These are phyloP conservation scores for Falcunculus frontatus DNA, from an alignment of 2,113 vertebrate species.

Conservation along the genomic window DNA sequence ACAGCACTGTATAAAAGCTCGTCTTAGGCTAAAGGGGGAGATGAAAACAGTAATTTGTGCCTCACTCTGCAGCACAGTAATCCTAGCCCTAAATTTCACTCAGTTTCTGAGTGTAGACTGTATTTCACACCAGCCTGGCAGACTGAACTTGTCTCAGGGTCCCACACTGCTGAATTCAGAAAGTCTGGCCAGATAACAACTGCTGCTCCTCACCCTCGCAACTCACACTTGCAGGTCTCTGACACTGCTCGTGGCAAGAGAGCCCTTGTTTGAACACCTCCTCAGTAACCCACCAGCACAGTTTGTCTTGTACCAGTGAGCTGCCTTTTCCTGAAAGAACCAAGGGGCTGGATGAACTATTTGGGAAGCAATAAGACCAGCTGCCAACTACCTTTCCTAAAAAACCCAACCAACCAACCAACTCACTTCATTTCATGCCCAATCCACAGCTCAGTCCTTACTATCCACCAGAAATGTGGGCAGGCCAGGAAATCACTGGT, in stretches of 20 bases:
- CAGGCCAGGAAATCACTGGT: neutral
- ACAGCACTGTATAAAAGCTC: neutral
- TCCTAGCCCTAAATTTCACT: neutral
- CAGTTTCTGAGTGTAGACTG: rapidly evolving
- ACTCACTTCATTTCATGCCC: neutral
- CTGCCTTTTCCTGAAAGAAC: neutral
- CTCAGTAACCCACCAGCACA: neutral
- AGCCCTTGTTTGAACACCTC: neutral
- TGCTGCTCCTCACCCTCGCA: neutral
- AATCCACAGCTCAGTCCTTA: neutral
- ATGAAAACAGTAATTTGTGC: neutral
- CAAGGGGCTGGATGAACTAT: neutral
- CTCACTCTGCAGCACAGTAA: neutral
- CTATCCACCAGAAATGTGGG: neutral
- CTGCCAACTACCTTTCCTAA: neutral
- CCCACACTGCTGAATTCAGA: neutral
- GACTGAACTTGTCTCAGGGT: neutral
- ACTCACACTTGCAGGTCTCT: neutral
- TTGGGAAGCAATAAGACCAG: neutral
- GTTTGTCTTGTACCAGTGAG: neutral
- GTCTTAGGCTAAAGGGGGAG: neutral
- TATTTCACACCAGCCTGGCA: neutral
- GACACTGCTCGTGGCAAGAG: neutral
- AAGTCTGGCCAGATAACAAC: rapidly evolving
- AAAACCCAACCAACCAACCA: neutral